A percentile compares a stretch with the other conserved stretches of the same genome.
phyloP scores from a whole-genome alignment of 2,797 vertebrate species.

The Pteronotus mesoamericanus region DNA sequence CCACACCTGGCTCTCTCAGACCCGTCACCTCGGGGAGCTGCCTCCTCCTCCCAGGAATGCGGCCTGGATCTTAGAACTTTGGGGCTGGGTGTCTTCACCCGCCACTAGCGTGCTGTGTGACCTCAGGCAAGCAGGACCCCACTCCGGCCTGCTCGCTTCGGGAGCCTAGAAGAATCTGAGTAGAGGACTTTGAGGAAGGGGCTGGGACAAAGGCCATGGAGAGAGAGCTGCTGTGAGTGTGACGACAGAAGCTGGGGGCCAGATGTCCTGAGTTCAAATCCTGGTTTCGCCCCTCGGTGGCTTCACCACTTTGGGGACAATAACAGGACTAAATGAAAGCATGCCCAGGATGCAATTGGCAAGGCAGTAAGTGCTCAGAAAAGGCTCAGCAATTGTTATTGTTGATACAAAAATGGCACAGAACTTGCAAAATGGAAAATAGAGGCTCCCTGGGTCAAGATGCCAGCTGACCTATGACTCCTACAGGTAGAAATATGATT shows the following conservation, averaged over 20 bases:
- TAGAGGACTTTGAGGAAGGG: background rate
- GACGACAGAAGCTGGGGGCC: background rate
- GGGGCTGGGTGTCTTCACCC: background rate
- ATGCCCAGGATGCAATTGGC: rapidly evolving
- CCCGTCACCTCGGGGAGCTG: background rate
- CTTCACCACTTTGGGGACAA: background rate
- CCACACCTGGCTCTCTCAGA: rapidly evolving
- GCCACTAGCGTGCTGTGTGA: background rate
- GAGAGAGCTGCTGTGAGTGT: background rate
- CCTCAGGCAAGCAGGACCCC: background rate
- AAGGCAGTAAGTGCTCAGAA: background rate
- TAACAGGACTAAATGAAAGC: background rate
- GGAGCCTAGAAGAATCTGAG: background rate
- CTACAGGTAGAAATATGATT: background rate
- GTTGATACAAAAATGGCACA: background rate
- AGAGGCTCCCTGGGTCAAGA: no score
- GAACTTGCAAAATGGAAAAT: background rate
- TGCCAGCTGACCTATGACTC: background rate
- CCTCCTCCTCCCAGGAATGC: background rate
- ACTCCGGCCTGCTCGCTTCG: background rate
- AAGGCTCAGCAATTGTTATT: background rate
- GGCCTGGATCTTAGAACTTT: background rate
- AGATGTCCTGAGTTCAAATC: background rate
- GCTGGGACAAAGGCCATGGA: background rate
- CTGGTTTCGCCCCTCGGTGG: background rate